A percentile compares a stretch with the other conserved stretches of the same genome.
Conservation (phyloP, 2,113 vertebrate genomes). For the Hyaena hyaena region DNA sequence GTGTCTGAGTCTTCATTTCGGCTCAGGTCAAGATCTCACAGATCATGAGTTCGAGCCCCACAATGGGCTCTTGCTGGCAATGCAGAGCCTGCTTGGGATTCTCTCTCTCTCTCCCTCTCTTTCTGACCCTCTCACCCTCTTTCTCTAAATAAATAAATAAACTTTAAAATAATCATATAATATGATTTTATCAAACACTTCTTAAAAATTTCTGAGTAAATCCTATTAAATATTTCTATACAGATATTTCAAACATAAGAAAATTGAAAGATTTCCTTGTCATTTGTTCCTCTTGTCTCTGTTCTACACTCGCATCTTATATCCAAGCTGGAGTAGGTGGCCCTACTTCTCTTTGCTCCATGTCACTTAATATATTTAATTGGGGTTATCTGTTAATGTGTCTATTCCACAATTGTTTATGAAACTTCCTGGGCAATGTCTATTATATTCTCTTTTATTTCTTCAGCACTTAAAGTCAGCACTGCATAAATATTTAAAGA, state of each 20-base stretch:
- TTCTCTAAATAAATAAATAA: too few species aligned
- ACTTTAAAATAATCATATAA: not conserved
- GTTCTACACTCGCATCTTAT: not conserved
- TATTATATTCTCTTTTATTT: not conserved
- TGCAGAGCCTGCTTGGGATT: too few species aligned
- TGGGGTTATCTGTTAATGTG: not conserved
- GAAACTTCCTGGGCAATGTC: not conserved
- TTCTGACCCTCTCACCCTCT: too few species aligned
- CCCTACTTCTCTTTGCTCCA: not conserved
- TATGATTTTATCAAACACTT: not conserved
- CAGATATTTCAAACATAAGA: not conserved
- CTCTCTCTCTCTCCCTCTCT: too few species aligned
- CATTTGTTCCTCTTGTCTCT: not conserved
- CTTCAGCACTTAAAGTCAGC: not conserved
- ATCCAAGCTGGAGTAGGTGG: not conserved
- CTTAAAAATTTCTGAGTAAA: not conserved
- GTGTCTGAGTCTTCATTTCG: too few species aligned
- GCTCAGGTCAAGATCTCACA: too few species aligned
- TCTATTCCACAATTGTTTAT: not conserved
- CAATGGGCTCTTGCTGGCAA: too few species aligned
- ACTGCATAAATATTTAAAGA: slow-evolving; percentile 16
- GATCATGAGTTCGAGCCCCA: too few species aligned
- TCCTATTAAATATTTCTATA: not conserved
- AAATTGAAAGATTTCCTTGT: not conserved
- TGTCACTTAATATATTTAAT: not conserved